A percentile compares a stretch with the other conserved stretches of the same genome.
Conservation (phyloP, 2,113 vertebrate species). For the Centrocercus urophasianus region DNA sequence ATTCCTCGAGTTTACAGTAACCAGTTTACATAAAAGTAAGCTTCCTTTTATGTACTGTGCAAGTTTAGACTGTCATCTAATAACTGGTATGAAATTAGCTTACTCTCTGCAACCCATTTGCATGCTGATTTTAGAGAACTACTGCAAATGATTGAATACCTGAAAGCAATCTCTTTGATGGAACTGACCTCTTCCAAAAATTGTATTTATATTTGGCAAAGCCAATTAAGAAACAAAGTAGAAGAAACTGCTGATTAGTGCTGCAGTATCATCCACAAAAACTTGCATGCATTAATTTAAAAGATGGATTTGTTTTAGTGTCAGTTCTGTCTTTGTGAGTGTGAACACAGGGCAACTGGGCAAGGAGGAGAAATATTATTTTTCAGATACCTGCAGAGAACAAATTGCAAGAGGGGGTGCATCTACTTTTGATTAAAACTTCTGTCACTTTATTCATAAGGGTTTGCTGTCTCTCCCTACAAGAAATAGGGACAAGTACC, state of each 20-base stretch:
- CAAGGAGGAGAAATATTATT: neutral
- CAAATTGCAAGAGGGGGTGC: neutral
- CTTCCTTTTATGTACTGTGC: conserved; percentile 56
- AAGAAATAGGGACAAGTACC: neutral
- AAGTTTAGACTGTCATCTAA: conserved; percentile 60
- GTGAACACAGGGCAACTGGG: neutral
- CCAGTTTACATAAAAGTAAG: conserved; percentile 59
- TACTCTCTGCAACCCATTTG: neutral
- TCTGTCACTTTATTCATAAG: neutral
- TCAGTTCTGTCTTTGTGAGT: neutral
- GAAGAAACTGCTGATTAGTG: conserved; percentile 27
- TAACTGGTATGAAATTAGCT: conserved; percentile 55
- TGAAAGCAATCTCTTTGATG: conserved; percentile 17
- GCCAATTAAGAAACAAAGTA: conserved; percentile 50
- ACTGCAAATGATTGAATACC: neutral
- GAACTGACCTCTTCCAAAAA: conserved; percentile 53
- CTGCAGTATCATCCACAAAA: neutral
- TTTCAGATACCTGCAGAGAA: neutral
- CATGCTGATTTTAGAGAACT: conserved; percentile 9
- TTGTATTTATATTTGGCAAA: conserved; percentile 29
- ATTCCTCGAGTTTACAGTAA: conserved; percentile 43
- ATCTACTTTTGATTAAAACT: neutral
- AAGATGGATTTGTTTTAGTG: neutral
- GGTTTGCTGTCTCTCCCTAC: neutral
- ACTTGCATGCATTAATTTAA: conserved; percentile 21